phyloP scores from a whole-genome alignment of 2,888 invertebrate genomes.

The Drosophila anomelani region DNA sequence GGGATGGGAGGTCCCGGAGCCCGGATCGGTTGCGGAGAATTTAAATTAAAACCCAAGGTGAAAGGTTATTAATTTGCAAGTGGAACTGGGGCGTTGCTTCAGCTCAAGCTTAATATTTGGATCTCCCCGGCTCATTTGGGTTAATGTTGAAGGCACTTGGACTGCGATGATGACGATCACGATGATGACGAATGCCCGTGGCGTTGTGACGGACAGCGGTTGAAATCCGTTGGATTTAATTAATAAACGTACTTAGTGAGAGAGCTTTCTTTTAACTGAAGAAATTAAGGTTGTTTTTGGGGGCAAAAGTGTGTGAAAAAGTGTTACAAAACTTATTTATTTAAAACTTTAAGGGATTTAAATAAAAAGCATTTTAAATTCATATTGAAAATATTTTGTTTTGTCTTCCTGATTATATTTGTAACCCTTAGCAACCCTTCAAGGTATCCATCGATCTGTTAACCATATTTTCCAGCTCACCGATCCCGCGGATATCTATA shows the following conservation, averaged over 20 bases:
- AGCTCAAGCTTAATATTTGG: slow-evolving; percentile 44
- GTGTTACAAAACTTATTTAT: too few species aligned
- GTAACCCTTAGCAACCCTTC: too few species aligned
- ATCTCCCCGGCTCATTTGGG: slow-evolving; percentile 65
- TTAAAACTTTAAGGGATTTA: not conserved
- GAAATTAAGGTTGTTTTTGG: not conserved
- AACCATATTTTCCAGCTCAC: not conserved
- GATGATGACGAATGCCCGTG: slow-evolving; percentile 35
- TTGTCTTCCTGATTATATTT: accelerated
- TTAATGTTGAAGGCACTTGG: slow-evolving; percentile 61
- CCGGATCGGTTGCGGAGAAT: slow-evolving; percentile 61
- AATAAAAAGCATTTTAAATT: not conserved
- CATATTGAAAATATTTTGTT: not conserved
- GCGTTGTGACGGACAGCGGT: slow-evolving; percentile 28
- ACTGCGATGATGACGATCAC: slow-evolving; percentile 27
- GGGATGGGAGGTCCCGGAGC: slow-evolving; percentile 17
- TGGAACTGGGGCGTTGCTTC: slow-evolving; percentile 59
- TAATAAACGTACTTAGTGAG: slow-evolving; percentile 20
- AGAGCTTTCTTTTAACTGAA: slow-evolving; percentile 11
- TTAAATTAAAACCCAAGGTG: slow-evolving; percentile 79
- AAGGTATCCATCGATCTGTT: not conserved
- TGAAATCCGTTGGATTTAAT: slow-evolving; percentile 20
- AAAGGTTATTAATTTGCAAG: slow-evolving; percentile 77
- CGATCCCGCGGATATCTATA: slow-evolving; percentile 13
- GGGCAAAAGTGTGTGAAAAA: too few species aligned